Conservation (phyloP, 2,888 invertebrate genomes). For the Omphaloscelis lunosa region DNA sequence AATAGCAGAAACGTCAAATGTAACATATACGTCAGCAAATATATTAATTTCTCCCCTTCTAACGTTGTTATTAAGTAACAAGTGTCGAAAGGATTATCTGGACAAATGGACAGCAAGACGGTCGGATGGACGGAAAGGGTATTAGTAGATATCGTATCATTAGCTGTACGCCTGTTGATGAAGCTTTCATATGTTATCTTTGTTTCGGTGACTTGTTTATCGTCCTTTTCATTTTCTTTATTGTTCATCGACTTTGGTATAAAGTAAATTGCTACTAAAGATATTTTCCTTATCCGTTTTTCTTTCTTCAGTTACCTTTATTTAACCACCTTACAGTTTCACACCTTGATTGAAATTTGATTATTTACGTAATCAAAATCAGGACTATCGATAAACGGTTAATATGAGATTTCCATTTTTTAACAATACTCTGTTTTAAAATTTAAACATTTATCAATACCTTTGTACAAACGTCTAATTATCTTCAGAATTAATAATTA, state of each 20-base stretch:
- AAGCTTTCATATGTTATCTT: conserved; percentile 48
- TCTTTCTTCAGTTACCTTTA: neutral
- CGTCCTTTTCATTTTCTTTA: conserved; percentile 28
- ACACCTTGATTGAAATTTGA: neutral
- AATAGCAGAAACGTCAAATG: conserved; percentile 14
- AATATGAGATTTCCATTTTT: neutral
- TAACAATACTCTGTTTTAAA: neutral
- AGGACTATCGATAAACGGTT: neutral
- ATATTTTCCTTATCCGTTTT: neutral
- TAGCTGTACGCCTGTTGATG: conserved; percentile 38
- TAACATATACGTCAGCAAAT: conserved; percentile 48
- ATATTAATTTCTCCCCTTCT: conserved; percentile 67
- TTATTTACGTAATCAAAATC: neutral
- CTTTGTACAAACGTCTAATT: neutral
- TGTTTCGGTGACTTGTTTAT: conserved; percentile 31
- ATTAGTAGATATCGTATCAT: conserved; percentile 66
- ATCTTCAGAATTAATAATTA: conserved; percentile 14
- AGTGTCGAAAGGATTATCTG: conserved; percentile 71
- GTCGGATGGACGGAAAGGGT: conserved; percentile 52
- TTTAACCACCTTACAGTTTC: neutral
- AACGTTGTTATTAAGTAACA: conserved; percentile 65
- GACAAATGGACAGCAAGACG: conserved; percentile 64
- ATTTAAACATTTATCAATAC: neutral
- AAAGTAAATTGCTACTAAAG: neutral
- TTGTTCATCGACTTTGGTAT: neutral